These are phyloP conservation scores for Scaptomyza caliginosa DNA, from an alignment of 2,888 invertebrate species.

Conservation along the genomic window DNA sequence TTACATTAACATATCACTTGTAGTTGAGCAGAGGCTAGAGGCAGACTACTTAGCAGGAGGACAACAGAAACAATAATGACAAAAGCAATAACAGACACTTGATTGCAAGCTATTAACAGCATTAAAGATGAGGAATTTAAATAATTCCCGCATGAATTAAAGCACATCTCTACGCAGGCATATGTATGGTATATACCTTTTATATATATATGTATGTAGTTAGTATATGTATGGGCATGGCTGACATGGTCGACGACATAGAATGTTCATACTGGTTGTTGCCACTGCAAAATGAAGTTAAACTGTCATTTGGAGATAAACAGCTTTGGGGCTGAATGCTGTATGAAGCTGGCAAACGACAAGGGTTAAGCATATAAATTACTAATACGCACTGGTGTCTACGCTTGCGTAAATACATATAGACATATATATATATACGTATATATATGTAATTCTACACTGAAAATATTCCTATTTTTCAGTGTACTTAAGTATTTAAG, in stretches of 20 bases:
- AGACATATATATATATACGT: background rate
- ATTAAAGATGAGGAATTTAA: constrained; percentile 74
- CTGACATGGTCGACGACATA: constrained; percentile 7
- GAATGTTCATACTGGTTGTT: constrained; percentile 13
- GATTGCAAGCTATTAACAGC: constrained; percentile 79
- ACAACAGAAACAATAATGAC: constrained; percentile 19
- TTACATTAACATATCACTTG: constrained; percentile 68
- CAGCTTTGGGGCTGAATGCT: constrained; percentile 60
- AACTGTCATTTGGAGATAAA: constrained; percentile 71
- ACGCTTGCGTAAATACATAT: constrained; percentile 25
- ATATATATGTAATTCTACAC: background rate
- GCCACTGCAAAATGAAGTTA: constrained; percentile 55
- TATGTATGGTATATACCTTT: background rate
- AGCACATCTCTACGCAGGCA: constrained; percentile 40
- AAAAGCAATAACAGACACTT: constrained; percentile 48
- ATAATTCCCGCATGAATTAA: constrained; percentile 73
- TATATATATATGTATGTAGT: background rate
- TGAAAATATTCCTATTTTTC: background rate
- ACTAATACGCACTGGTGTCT: constrained; percentile 71
- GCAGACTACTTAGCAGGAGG: constrained; percentile 13
- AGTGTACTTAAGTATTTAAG: background rate
- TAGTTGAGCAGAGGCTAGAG: background rate
- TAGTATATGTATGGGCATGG: background rate
- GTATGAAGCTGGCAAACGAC: constrained; percentile 37
- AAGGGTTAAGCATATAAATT: constrained; percentile 63